Evolutionary conservation across 2,797 vertebrate species (phyloP), one percentile per base, ranked within the genome.

Genomic region (Aeoliscus strigatus): DNA sequence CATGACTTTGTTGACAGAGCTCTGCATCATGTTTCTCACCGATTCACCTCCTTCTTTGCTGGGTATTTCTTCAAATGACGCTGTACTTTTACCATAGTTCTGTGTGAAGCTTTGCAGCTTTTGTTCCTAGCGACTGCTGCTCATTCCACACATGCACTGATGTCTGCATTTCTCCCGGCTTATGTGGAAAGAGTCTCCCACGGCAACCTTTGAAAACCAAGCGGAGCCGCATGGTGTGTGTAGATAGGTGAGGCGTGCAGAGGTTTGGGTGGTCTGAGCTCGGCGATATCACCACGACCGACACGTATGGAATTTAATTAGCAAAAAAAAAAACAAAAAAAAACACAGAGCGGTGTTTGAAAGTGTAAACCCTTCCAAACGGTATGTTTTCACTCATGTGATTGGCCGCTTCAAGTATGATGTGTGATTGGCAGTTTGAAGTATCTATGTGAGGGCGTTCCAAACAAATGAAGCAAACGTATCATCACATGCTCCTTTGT

Each of bases 191-290:
- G 9, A 12, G 27, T 12, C 27, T 29, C 27, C 27, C 27, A 12
- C n/a, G 5, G 27, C 27, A 29, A 29, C 27, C 27, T 9, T 29
- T 31, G 29, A 24, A 45, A 31, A 40, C 36, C 31, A 45, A 28
- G 32, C 38, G 11, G 27, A 48, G 25, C 39, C 18, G 25, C 26
- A 23, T 23, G 12, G 33, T 43, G 27, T 34, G 14, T 21, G 23
- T 12, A 17, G 14, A 39, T 16, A 9, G 10, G 10, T 27, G 28
- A 21, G 15, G 4, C 6, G 17, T 16, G 24, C 15, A 42, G 24
- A 27, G 31, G 16, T 11, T 27, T 10, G 32, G 27, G 51, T 36
- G 26, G 9, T 27, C 12, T 31, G 15, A 31, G 23, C 8, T 31
- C 14, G 1, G 30, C 14, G 34, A 5, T 46, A 27, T 27, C 17